These are phyloP conservation scores for Zaprionus inermis DNA, from an alignment of 1,140 invertebrate species.

Conservation along the genomic window DNA sequence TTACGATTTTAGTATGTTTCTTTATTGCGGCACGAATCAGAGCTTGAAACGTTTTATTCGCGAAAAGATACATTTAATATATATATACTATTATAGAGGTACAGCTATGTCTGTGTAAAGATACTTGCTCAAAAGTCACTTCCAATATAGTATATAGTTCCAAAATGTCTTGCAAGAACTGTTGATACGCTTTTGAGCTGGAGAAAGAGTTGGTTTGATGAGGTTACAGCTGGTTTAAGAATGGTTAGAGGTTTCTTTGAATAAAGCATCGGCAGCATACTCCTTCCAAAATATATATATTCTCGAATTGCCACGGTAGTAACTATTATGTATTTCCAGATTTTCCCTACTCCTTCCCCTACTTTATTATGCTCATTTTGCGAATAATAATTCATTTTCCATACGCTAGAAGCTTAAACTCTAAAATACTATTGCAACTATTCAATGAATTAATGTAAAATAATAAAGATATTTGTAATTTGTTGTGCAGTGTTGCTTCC, in stretches of 20 bases:
- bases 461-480: slow-evolving; percentile 6
- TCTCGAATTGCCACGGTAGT: not conserved
- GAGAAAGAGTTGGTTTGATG: not conserved
- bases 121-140: no score
- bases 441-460: slow-evolving; percentile 1
- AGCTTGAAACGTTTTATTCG: not conserved
- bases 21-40: not conserved
- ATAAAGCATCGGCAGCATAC: no score
- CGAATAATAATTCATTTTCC: not conserved
- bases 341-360: not conserved
- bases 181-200: not conserved
- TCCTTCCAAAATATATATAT: not conserved
- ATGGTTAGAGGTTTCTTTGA: no score
- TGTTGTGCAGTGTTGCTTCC: not conserved
- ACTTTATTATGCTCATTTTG: not conserved
- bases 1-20: slow-evolving; percentile 39
- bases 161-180: not conserved
- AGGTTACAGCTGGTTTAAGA: no score
- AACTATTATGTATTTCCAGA: not conserved
- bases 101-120: no score
- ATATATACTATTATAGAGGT: not conserved
- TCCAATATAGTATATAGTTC: no score
- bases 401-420: not conserved
- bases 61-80: not conserved
- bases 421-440: not conserved